Percentiles rank a stretch among this genome's conserved stretches.
These are phyloP conservation scores for Machaerirhynchus nigripectus DNA, from an alignment of 2,113 vertebrate genomes.

Conservation along the genomic window DNA sequence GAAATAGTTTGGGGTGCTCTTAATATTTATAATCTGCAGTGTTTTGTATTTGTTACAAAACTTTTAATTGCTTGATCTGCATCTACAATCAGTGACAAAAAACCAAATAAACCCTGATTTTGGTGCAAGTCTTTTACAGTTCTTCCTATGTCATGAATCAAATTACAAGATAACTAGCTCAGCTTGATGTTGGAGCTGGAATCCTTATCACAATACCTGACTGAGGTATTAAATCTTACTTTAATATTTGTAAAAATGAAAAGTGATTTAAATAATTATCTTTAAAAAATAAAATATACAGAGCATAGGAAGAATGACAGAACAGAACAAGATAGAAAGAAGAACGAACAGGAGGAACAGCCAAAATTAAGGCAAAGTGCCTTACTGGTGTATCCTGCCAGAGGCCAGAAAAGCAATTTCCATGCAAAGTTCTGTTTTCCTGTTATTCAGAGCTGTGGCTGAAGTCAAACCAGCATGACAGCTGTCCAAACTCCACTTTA, in stretches of 20 bases:
- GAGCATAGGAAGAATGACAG: background rate
- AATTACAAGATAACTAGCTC: background rate
- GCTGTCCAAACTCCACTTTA: constrained; percentile 33
- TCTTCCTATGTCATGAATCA: background rate
- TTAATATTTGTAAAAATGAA: background rate
- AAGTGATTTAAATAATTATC: background rate
- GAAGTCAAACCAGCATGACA: background rate
- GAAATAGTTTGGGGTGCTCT: background rate
- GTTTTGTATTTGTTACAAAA: background rate
- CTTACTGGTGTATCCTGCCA: background rate
- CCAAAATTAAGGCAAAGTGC: background rate
- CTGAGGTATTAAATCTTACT: background rate
- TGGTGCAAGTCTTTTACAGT: background rate
- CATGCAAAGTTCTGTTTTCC: background rate
- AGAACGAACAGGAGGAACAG: background rate
- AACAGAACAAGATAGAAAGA: background rate
- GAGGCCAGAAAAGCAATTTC: background rate
- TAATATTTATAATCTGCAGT: background rate
- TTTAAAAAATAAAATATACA: background rate
- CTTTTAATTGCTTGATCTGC: background rate
- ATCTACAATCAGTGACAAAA: background rate
- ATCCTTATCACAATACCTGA: background rate
- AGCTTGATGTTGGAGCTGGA: background rate
- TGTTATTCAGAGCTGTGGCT: background rate
- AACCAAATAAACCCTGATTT: background rate